Percentiles rank a stretch among this genome's conserved stretches.
phyloP scores from a whole-genome alignment of 2,888 invertebrate genomes.

The Netelia inedita region DNA sequence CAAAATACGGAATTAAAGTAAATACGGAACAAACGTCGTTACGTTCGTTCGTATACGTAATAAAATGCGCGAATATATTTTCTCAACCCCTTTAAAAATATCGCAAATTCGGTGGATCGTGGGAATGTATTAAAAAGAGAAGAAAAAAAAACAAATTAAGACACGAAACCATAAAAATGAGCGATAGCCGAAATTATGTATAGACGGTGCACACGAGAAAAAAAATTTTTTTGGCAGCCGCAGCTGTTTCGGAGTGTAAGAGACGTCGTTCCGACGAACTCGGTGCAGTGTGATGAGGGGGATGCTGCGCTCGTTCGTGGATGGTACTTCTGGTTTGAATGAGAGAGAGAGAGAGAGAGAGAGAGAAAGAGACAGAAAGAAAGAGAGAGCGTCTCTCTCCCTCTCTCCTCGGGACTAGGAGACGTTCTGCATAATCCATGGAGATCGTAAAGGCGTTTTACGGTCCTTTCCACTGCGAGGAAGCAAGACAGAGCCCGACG shows the following conservation, averaged over 20 bases:
- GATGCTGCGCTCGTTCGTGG: slow-evolving; percentile 48
- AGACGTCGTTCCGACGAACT: slow-evolving; percentile 52
- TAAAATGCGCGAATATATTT: not conserved
- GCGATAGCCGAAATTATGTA: not conserved
- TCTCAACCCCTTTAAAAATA: not conserved
- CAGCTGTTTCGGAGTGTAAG: slow-evolving; percentile 52
- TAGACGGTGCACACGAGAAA: not conserved
- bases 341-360: slow-evolving; percentile 3
- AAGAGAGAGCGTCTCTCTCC: slow-evolving; percentile 31
- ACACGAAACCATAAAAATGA: slow-evolving; percentile 20
- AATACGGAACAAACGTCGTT: no score
- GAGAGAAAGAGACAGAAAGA: not conserved
- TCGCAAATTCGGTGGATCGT: not conserved
- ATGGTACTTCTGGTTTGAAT: slow-evolving; percentile 61
- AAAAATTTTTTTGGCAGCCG: slow-evolving; percentile 59
- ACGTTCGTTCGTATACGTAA: no score
- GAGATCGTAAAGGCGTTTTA: slow-evolving; percentile 76
- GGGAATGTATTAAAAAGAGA: not conserved
- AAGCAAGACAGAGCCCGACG: slow-evolving; percentile 37
- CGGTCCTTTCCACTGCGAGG: slow-evolving; percentile 58
- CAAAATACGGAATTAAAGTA: not conserved
- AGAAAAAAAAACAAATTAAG: not conserved
- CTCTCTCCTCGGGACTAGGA: slow-evolving; percentile 58
- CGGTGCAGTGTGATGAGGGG: slow-evolving; percentile 50
- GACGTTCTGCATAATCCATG: slow-evolving; percentile 74